Evolutionary conservation across 1,140 invertebrate genomes (phyloP), one percentile per base, ranked within the genome.

Genomic region (Luehdorfia chinensis): DNA sequence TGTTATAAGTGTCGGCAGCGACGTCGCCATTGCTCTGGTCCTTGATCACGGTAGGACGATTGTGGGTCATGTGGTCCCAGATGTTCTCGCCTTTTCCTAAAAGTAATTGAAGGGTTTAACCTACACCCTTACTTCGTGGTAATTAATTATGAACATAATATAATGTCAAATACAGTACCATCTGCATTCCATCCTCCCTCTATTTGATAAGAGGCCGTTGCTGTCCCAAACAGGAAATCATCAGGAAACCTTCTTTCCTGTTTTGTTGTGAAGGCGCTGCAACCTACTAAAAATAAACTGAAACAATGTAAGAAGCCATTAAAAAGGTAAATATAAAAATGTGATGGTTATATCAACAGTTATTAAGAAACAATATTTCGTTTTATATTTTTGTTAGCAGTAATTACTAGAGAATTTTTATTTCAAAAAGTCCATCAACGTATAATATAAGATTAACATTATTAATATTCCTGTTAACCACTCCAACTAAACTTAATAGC

Each of bases 61-160:
- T 56, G 43, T 80, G 76, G 6, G 62, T 55, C 30, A 63, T 56
- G 8, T 49, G 46, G 23, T 91, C 89, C 89, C 89, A 90, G 50
- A 88, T 88, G 55, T 75, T 88, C 69, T 87, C 77, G 6, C 77
- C 76, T 69, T 88, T 88, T 30, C 83, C 89, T 88, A 58, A 11
- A 31, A 31, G n/a, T 23, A 31, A 15, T 31, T 8, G 13, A 14
- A 13, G 15, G 8, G 4, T 30, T 7, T 27, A 41, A 25, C n/a
- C n/a, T n/a, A n/a, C n/a, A n/a, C n/a, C 8, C 16, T 33, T 12
- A 4, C 1, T n/a, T n/a, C 13, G 11, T 7, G 8, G 28, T 18
- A 8, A 13, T n/a, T 14, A 1, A n/a, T 19, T 12, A 7, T 12
- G 7, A 31, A 11, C 11, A 27, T 15, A 27, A 31, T 3, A 33